These are phyloP conservation scores for Polyommatus iphigenia DNA, from an alignment of 2,888 invertebrate genomes.

Conservation along the genomic window DNA sequence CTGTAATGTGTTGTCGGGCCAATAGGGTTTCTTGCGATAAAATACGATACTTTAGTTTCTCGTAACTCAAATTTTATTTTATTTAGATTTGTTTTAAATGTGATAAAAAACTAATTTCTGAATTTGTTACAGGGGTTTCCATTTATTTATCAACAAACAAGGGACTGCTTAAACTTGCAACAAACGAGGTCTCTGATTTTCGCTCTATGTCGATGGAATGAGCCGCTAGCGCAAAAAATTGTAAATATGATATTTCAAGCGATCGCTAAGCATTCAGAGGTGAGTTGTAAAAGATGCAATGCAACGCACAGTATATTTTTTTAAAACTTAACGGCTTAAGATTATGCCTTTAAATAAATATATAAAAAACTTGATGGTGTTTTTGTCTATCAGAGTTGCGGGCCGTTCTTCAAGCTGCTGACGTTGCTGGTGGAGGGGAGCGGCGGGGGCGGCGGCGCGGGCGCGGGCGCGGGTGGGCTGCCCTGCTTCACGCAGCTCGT, in stretches of 20 bases:
- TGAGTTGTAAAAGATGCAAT: slow-evolving; percentile 53
- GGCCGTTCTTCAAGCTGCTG: slow-evolving; percentile 95
- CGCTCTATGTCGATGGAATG: slow-evolving; percentile 95
- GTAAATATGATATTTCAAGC: slow-evolving; percentile 95
- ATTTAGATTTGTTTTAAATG: too few relatives aligned
- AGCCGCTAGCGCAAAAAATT: slow-evolving; percentile 91
- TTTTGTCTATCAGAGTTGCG: slow-evolving; percentile 82
- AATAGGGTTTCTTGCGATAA: background rate
- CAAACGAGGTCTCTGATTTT: slow-evolving; percentile 95
- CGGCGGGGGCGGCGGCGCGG: slow-evolving; percentile 85
- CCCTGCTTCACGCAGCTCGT: slow-evolving; percentile 95
- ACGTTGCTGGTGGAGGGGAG: slow-evolving; percentile 92
- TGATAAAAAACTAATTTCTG: background rate
- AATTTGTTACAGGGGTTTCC: slow-evolving; percentile 87
- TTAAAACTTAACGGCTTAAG: too few relatives aligned
- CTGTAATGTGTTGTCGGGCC: too few relatives aligned
- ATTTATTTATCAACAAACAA: slow-evolving; percentile 96
- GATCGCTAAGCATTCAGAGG: slow-evolving; percentile 94
- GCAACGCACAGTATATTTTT: background rate
- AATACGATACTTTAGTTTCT: background rate
- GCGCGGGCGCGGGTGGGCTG: slow-evolving; percentile 83
- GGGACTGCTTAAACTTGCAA: slow-evolving; percentile 94
- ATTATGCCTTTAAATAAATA: too few relatives aligned
- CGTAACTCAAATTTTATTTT: background rate
- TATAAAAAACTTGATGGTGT: background rate